Conservation (phyloP, 2,113 vertebrate genomes). For the Crotalus helleri region DNA sequence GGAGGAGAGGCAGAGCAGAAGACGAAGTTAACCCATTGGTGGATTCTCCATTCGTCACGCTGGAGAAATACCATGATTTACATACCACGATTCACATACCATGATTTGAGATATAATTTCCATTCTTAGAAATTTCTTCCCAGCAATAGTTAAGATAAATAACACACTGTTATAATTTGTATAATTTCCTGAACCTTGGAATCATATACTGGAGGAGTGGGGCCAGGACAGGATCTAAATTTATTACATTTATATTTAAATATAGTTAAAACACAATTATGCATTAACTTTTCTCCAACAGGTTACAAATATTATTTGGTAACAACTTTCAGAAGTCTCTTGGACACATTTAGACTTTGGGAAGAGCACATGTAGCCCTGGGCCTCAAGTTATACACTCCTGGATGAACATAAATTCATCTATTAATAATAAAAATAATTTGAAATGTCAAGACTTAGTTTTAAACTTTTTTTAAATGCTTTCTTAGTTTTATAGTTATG, state of each 20-base stretch:
- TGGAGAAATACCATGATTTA: neutral
- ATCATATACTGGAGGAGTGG: neutral
- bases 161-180: neutral
- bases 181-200: neutral
- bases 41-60: too few relatives aligned
- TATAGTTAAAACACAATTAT: neutral
- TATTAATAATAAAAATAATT: neutral
- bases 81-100: neutral
- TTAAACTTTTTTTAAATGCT: neutral
- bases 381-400: neutral
- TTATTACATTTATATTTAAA: neutral
- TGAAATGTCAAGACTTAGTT: neutral
- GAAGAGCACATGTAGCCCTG: neutral
- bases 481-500: neutral
- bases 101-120: neutral
- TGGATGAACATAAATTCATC: neutral
- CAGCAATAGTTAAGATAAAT: neutral
- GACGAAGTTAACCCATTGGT: too few relatives aligned
- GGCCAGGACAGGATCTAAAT: neutral
- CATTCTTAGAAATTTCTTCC: neutral
- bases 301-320: neutral
- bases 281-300: neutral
- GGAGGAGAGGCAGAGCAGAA: too few relatives aligned
- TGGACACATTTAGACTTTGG: neutral
- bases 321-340: neutral